Conservation (phyloP, 2,797 vertebrate genomes). For the Parotocinclus haroldoi region DNA sequence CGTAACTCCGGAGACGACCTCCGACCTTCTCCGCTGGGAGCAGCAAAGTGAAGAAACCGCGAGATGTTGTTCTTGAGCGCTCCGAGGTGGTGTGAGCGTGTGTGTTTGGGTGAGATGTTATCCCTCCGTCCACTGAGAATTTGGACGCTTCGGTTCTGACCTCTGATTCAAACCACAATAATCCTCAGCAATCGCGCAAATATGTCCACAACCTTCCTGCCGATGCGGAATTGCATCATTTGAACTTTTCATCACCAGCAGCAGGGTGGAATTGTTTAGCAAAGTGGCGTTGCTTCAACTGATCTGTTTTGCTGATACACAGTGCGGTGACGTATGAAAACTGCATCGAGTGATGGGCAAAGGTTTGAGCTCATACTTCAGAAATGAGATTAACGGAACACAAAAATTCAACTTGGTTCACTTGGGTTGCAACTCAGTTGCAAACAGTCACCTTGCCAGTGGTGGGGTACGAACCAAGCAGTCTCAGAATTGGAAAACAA, state of each 20-base stretch:
- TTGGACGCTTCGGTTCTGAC: constrained; percentile 39
- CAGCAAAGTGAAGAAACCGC: constrained; percentile 35
- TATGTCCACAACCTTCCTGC: constrained; percentile 32
- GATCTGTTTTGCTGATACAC: too few relatives aligned
- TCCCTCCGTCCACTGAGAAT: constrained; percentile 30
- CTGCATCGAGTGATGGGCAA: too few relatives aligned
- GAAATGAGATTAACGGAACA: too few relatives aligned
- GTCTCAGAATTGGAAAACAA: too few relatives aligned
- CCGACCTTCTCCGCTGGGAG: constrained; percentile 41
- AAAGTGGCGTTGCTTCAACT: too few relatives aligned
- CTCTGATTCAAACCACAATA: constrained; percentile 41
- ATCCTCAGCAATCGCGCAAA: constrained; percentile 44
- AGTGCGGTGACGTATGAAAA: too few relatives aligned
- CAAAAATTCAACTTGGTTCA: too few relatives aligned
- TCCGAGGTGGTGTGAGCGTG: constrained; percentile 21
- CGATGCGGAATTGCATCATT: constrained; percentile 22
- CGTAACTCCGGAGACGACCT: constrained; percentile 34
- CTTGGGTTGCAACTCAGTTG: too few relatives aligned
- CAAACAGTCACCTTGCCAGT: too few relatives aligned
- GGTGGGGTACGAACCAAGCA: too few relatives aligned
- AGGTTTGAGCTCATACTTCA: too few relatives aligned
- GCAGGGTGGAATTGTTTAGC: constrained; percentile 33
- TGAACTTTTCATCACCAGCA: constrained; percentile 28
- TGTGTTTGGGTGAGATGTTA: constrained; percentile 37
- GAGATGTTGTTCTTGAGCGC: constrained; percentile 35